A percentile compares a stretch with the other conserved stretches of the same genome.
Evolutionary conservation across 2,113 vertebrate genomes (phyloP).

Genomic region (Mellivora capensis): DNA sequence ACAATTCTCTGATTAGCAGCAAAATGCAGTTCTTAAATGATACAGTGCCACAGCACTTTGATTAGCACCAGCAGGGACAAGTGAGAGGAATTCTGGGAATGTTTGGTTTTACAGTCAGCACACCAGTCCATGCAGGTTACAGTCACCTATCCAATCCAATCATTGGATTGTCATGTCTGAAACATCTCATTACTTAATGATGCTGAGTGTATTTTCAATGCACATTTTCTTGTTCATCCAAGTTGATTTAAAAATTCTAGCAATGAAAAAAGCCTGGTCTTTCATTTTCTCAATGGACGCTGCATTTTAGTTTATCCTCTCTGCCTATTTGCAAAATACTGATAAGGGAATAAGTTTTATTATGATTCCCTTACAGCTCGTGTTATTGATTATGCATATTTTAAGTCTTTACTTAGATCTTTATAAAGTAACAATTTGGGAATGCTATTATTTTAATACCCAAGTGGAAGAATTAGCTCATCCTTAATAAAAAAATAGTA

Average conservation of each 20-base stretch:
- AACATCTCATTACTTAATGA: background rate
- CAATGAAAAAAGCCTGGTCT: background rate
- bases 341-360: background rate
- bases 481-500: background rate
- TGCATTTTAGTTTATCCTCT: background rate
- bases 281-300: background rate
- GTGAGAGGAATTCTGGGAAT: background rate
- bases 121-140: background rate
- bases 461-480: background rate
- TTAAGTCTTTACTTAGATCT: background rate
- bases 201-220: background rate
- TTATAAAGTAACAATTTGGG: background rate
- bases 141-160: too few relatives aligned
- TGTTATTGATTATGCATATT: background rate
- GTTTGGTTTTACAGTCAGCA: background rate
- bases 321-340: background rate
- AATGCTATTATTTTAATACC: background rate
- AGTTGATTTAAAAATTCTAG: background rate
- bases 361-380: background rate
- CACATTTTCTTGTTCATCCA: background rate
- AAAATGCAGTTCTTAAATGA: background rate
- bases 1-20: background rate
- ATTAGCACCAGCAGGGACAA: background rate
- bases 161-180: background rate
- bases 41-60: background rate